These are phyloP conservation scores for Urocyon cinereoargenteus DNA, from an alignment of 2,797 vertebrate genomes.

Conservation along the genomic window DNA sequence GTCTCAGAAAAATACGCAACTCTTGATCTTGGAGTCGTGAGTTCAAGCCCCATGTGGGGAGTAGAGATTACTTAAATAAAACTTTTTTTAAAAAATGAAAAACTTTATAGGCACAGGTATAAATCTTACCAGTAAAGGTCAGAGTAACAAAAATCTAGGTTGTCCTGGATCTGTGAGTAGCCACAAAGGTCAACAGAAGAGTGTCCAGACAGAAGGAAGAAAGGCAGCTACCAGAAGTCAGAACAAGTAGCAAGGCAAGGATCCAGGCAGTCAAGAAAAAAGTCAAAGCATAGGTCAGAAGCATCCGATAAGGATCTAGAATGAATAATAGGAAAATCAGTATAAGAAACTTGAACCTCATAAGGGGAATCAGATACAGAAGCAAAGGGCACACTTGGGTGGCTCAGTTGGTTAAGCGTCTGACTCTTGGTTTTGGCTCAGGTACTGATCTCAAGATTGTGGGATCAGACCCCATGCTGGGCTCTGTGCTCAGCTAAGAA, in stretches of 20 bases:
- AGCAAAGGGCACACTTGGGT: neutral
- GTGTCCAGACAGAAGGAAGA: neutral
- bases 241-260: neutral
- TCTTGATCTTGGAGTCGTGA: neutral
- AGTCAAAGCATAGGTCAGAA: neutral
- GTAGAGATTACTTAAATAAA: neutral
- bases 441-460: neutral
- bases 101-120: neutral
- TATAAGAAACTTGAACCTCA: neutral
- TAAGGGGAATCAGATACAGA: neutral
- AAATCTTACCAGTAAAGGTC: conserved; percentile 30
- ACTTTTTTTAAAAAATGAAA: neutral
- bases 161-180: neutral
- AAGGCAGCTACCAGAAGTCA: neutral
- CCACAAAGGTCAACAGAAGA: neutral
- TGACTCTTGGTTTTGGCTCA: neutral
- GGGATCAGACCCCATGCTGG: neutral
- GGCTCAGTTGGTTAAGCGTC: neutral
- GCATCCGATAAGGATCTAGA: conserved; percentile 14
- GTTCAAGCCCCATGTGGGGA: neutral
- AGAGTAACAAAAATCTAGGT: neutral
- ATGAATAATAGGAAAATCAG: neutral
- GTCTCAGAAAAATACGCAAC: neutral
- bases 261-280: neutral
- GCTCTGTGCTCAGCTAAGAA: neutral